Evolutionary conservation across 2,113 vertebrate genomes (phyloP), one percentile per base, ranked within the genome.

Genomic region (Triplophysa siluroides): DNA sequence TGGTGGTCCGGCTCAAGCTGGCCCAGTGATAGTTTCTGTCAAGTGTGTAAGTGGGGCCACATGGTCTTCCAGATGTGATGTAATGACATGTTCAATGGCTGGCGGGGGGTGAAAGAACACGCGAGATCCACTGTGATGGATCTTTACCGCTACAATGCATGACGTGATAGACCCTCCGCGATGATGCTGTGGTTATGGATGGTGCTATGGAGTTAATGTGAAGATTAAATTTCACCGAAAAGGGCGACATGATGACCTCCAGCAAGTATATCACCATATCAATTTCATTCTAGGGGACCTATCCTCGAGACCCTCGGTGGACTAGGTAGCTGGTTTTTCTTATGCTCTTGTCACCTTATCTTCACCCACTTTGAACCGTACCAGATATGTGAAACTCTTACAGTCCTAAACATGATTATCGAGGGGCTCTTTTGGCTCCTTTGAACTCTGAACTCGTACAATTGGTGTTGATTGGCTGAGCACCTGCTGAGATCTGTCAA

Each of bases 401-500:
- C 23, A 18, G 60, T 21, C 66, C 43, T 69, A 47, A 66, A 67
- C 62, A 75, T 56, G 62, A 63, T 14, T 16, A 41, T 1, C 12
- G 26, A 9, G 21, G 9, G 29, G 16, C 47, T 24, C 3, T 24
- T 47, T 58, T 58, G 19, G 54, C 54, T 58, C 8, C 54, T 54
- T 18, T 67, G 63, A 72, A 67, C 56, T 61, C 56, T 52, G 50
- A 23, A 8, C n/a, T 52, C 60, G 19, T 66, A 43, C 41, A 47
- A 18, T 76, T 79, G 81, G 24, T 70, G 50, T 76, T 62, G 45
- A 76, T 69, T 33, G 76, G 41, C 52, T 52, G 68, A 19, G 45
- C 18, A 73, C 68, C 81, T 73, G 23, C 43, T 26, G 79, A 75
- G 79, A 75, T 16, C 71, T 65, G 68, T 79, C 77, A 79, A 62